phyloP scores from a whole-genome alignment of 2,888 invertebrate genomes.

The Sarcophaga subvicina region DNA sequence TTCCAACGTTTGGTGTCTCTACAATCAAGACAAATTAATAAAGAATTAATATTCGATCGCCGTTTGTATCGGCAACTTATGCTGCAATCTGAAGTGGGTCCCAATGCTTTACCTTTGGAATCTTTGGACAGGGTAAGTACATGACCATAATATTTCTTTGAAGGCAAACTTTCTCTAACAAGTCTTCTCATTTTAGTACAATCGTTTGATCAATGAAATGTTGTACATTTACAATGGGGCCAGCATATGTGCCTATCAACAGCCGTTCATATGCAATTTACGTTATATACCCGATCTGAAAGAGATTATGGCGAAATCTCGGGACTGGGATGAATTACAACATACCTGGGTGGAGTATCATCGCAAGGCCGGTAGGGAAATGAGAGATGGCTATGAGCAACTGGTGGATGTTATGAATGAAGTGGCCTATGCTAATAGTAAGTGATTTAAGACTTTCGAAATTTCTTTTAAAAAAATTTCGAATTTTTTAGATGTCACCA shows the following conservation, averaged over 20 bases:
- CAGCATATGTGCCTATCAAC: slow-evolving; percentile 91
- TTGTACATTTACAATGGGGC: slow-evolving; percentile 92
- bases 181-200: slow-evolving; percentile 85
- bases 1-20: slow-evolving; percentile 92
- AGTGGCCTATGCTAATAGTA: slow-evolving; percentile 91
- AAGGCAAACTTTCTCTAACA: neutral
- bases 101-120: slow-evolving; percentile 91
- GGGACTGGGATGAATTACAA: slow-evolving; percentile 94
- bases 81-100: slow-evolving; percentile 90
- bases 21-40: slow-evolving; percentile 87
- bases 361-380: slow-evolving; percentile 90
- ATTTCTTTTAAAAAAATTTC: no score
- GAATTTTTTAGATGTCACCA: slow-evolving; percentile 87
- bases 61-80: slow-evolving; percentile 88
- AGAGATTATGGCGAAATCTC: slow-evolving; percentile 89
- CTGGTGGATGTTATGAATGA: slow-evolving; percentile 90
- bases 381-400: slow-evolving; percentile 91
- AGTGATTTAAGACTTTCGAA: slow-evolving; percentile 77
- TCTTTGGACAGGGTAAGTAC: slow-evolving; percentile 89
- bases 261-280: slow-evolving; percentile 91
- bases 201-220: slow-evolving; percentile 94
- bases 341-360: slow-evolving; percentile 96
- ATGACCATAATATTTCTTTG: neutral
- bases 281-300: slow-evolving; percentile 90
- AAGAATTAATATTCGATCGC: slow-evolving; percentile 86